Percentiles rank a stretch among this genome's conserved stretches.
These are phyloP conservation scores for Brachypodius melanocephalos DNA, from an alignment of 2,113 vertebrate genomes.

Conservation along the genomic window DNA sequence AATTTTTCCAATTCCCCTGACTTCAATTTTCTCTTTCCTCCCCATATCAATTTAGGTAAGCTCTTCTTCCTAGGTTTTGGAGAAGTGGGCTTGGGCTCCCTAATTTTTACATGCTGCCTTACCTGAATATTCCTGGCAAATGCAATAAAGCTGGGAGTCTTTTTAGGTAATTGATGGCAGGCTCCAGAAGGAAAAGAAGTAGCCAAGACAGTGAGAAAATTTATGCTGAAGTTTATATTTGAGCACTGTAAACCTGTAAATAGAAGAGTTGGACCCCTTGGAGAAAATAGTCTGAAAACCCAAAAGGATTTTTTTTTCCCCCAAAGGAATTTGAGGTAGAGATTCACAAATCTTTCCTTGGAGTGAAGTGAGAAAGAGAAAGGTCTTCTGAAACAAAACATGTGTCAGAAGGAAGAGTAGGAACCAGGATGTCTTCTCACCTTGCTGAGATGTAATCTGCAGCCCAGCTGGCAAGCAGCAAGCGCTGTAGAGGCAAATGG, in stretches of 20 bases:
- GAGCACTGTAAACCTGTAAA: background rate
- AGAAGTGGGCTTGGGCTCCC: background rate
- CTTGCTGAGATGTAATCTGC: background rate
- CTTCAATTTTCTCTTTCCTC: background rate
- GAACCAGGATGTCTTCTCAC: background rate
- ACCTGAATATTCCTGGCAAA: background rate
- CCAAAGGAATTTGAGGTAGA: background rate
- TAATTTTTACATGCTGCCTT: background rate
- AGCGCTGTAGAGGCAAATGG: background rate
- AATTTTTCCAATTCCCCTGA: background rate
- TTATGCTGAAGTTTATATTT: background rate
- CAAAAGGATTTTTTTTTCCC: background rate
- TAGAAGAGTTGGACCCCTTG: background rate
- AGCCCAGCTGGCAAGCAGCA: background rate
- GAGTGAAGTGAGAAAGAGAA: background rate
- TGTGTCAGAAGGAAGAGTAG: background rate
- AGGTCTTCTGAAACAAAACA: background rate
- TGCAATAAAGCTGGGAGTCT: background rate
- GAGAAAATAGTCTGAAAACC: background rate
- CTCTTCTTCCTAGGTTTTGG: background rate
- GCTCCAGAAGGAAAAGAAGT: background rate
- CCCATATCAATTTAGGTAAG: background rate
- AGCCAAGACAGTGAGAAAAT: background rate
- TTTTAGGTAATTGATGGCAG: background rate
- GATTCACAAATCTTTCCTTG: background rate